Evolutionary conservation across 2,797 vertebrate species (phyloP).

Genomic region (Spondyliosoma cantharus): DNA sequence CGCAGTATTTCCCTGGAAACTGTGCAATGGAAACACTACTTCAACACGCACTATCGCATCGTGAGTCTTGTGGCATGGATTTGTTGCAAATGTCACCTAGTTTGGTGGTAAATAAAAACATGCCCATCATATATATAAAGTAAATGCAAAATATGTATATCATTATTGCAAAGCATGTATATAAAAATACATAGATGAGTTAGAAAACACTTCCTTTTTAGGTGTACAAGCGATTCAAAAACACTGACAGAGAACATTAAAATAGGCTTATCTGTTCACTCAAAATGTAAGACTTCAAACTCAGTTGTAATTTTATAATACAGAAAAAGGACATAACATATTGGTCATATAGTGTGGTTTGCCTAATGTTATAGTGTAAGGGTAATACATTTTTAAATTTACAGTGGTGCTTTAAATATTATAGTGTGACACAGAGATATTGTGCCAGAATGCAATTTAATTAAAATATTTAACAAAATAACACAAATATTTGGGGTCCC

Average conservation of each 20-base stretch:
- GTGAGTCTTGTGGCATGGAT: background rate
- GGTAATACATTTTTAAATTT: background rate
- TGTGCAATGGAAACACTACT: conserved; percentile 70
- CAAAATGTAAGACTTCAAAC: background rate
- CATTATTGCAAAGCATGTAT: background rate
- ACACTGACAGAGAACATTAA: background rate
- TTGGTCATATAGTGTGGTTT: too few species aligned
- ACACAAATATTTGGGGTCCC: background rate
- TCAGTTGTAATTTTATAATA: background rate
- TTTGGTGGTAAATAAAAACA: background rate
- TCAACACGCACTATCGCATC: background rate
- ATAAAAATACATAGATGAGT: background rate
- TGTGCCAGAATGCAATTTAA: background rate
- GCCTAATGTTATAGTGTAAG: too few species aligned
- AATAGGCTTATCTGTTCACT: background rate
- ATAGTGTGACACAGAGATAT: background rate
- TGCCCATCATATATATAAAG: background rate
- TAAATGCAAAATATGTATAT: background rate
- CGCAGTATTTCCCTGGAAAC: conserved; percentile 50
- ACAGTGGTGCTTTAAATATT: background rate
- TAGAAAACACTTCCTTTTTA: background rate
- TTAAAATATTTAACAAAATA: background rate
- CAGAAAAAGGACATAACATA: background rate
- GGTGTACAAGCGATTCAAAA: background rate
- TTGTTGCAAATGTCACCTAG: too few species aligned